phyloP scores from a whole-genome alignment of 2,797 vertebrate genomes.

The Notamacropus eugenii region DNA sequence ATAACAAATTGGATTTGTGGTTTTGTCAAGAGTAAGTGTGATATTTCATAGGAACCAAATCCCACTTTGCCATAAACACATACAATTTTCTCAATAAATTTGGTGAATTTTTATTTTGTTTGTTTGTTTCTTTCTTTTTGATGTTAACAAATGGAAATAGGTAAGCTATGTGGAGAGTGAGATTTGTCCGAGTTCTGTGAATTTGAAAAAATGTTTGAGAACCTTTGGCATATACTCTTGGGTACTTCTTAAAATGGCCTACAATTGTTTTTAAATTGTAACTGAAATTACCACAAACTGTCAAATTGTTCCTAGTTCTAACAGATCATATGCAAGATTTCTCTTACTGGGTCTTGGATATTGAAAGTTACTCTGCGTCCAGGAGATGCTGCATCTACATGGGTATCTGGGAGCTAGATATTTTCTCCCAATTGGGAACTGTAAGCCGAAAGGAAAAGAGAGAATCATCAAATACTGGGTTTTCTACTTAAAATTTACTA shows the following conservation, averaged over 20 bases:
- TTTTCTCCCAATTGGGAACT: conserved; percentile 92
- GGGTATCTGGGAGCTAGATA: conserved; percentile 95
- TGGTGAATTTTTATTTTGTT: not conserved
- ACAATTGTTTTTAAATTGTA: not conserved
- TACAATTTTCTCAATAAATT: not conserved
- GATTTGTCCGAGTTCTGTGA: not conserved
- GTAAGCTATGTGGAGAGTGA: not conserved
- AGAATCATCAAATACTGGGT: conserved; percentile 13
- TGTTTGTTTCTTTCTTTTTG: not conserved
- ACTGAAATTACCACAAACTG: conserved; percentile 13
- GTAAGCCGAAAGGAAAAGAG: conserved; percentile 54
- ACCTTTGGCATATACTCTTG: not conserved
- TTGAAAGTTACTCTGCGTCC: conserved; percentile 98
- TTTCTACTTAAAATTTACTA: not conserved
- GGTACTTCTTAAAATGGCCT: conserved; percentile 21
- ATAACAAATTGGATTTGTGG: not conserved
- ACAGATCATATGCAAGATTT: conserved; percentile 32
- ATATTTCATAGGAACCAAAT: not conserved
- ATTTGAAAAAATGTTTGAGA: not conserved
- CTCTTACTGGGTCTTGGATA: conserved; percentile 96
- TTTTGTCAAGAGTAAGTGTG: not conserved
- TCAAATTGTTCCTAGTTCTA: conserved; percentile 21
- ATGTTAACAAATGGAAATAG: not conserved
- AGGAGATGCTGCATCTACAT: conserved; percentile 92
- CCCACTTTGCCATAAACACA: not conserved